Evolutionary conservation across 2,888 invertebrate genomes (phyloP), one percentile per base, ranked within the genome.

Genomic region (Anodontia alba): DNA sequence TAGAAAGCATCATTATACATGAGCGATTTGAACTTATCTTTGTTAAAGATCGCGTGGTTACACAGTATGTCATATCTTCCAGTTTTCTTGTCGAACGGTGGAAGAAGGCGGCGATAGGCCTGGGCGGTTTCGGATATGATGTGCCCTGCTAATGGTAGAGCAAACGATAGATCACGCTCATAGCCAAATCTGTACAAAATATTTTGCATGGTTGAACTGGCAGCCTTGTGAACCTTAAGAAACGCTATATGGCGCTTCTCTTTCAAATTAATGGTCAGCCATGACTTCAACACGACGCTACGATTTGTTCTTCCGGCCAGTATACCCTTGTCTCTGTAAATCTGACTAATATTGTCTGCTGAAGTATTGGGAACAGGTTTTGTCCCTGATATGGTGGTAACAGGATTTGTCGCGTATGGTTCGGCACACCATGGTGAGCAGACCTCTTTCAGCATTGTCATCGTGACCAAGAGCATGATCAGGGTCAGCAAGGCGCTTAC

Each of bases 181-280:
- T 5, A 36, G 17, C 78, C 78, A 66, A 78, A 78, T 10, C 78
- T 31, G 38, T 29, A 73, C 12, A 78, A 31, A 31, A 78, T 78
- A 43, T 78, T 78, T 49, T 78, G 73, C 0, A 73, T n/a, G 7
- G 78, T 78, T 31, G 78, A 73, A 51, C 78, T 78, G 10, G 72
- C 78, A 1, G 73, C 72, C 36, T 78, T 78, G 43, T 78, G 78
- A n/a, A 78, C 78, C 29, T 78, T 78, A 10, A 78, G 54, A 51
- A 78, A 78, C 8, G 78, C 78, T 8, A 78, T 67, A 49, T 78
- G 78, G 12, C 38, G 68, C 12, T 23, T n/a, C 51, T 51, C 46
- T 0, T 20, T 46, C 15, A 8, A 8, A 38, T 38, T 38, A 5
- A 5, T 38, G 38, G 5, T 38, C 12, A 38, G 38, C 5, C 38